These are phyloP conservation scores for Agrilus mali DNA, from an alignment of 2,888 invertebrate species.

Conservation along the genomic window DNA sequence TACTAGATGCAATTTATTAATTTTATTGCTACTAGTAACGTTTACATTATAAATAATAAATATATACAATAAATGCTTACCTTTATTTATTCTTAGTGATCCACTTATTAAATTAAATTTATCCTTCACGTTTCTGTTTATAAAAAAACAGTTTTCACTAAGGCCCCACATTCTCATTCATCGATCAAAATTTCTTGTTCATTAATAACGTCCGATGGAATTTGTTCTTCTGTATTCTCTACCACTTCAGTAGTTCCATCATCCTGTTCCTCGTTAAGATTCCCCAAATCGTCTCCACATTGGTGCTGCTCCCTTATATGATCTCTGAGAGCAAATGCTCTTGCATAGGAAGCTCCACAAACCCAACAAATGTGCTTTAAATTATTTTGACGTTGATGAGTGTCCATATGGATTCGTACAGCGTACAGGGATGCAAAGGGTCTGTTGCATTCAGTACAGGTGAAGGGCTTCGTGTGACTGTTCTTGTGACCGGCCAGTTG, in stretches of 20 bases:
- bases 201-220: background rate
- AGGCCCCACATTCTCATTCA: background rate
- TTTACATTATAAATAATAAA: no score
- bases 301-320: slow-evolving; percentile 57
- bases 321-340: slow-evolving; percentile 60
- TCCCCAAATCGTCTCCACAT: slow-evolving; percentile 4
- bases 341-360: slow-evolving; percentile 67
- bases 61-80: no score
- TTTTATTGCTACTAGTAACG: no score
- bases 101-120: background rate
- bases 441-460: slow-evolving; percentile 62
- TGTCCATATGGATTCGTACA: slow-evolving; percentile 62
- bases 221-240: slow-evolving; percentile 11
- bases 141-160: background rate
- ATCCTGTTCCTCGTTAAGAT: slow-evolving; percentile 1
- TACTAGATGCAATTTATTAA: no score
- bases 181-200: background rate
- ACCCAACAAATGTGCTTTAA: slow-evolving; percentile 54
- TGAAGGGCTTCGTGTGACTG: slow-evolving; percentile 69
- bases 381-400: slow-evolving; percentile 56
- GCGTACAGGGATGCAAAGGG: slow-evolving; percentile 70
- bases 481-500: slow-evolving; percentile 71
- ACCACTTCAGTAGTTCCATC: slow-evolving; percentile 20
- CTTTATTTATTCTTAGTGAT: background rate
- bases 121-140: background rate